Percentiles rank a stretch among this genome's conserved stretches.
phyloP scores from a whole-genome alignment of 2,797 vertebrate species.

The Linurgus olivaceus region DNA sequence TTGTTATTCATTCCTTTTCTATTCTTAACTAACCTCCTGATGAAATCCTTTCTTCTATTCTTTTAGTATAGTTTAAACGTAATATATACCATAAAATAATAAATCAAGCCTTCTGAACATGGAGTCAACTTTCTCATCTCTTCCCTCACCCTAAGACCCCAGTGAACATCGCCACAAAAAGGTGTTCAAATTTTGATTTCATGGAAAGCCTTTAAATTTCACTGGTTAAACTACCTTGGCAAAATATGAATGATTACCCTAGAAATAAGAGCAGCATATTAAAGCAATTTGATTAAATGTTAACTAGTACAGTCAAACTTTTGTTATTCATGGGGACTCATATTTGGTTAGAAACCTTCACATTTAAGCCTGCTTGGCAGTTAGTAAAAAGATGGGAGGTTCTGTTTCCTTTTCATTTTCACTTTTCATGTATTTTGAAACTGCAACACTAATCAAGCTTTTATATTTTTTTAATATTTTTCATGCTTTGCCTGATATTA shows the following conservation, averaged over 20 bases:
- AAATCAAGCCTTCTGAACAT: no score
- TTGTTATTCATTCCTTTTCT: no score
- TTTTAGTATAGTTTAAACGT: no score
- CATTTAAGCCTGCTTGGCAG: not conserved
- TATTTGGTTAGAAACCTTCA: not conserved
- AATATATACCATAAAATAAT: no score
- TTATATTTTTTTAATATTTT: not conserved
- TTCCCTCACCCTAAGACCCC: no score
- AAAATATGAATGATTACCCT: not conserved
- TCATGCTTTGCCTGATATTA: not conserved
- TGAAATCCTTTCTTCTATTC: no score
- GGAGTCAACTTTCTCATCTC: no score
- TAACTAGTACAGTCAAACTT: not conserved
- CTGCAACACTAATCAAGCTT: not conserved
- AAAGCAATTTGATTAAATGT: not conserved
- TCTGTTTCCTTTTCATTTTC: not conserved
- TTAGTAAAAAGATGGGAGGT: accelerated
- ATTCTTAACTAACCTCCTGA: no score
- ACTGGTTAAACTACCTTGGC: not conserved
- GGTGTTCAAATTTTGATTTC: not conserved
- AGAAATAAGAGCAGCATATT: not conserved
- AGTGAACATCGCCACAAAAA: not conserved
- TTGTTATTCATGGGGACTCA: not conserved
- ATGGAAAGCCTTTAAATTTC: not conserved
- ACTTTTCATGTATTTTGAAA: not conserved